Base-by-base conservation (phyloP, 2,113 vertebrate genomes). In the Catharus bicknelli region DNA sequence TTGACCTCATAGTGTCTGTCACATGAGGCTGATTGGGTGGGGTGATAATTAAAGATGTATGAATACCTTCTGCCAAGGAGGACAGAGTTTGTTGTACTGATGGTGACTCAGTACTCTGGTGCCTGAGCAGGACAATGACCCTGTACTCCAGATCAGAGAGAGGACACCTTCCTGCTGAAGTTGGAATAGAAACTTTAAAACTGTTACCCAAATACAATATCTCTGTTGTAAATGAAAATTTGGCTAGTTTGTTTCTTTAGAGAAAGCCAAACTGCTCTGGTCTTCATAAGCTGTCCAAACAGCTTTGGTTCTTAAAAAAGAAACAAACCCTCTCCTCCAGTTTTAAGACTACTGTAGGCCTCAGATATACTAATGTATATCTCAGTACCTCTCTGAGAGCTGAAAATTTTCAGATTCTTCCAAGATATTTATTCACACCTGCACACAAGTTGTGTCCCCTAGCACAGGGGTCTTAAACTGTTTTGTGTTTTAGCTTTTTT, bases 391-490 rank as follows among this genome's bases (percentile, higher is more conserved):
- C 25, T 69, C 26, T 36, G 54, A 62, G 10, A 78, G 11, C 14
- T 77, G 47, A 80, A 62, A 30, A 63, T 32, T 6, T 73, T 80
- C 25, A 23, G 17, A 7, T 63, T 69, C 26, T 91, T 83, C 32
- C 25, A 34, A 34, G 45, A 7, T 63, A 11, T 2, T 68, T 79
- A 54, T 0, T n/a, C 14, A 27, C 4, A n/a, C 2, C 7, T 9
- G 20, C 10, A 14, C 17, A 32, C 5, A 63, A 34, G 9, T 47
- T 78, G 34, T 32, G 48, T 57, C 78, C 26, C 5, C 11, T 50
- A 40, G 51, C 34, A 36, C 5, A 23, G 54, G 21, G 3, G 4
- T 86, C 22, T 77, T 69, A 19, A 64, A 14, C 13, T 73, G 12
- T 38, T n/a, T 38, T 19, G 5, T 21, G 14, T 61, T 45, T 29